Conservation (phyloP, 2,888 invertebrate species). For the Tanaodytes sp. region DNA sequence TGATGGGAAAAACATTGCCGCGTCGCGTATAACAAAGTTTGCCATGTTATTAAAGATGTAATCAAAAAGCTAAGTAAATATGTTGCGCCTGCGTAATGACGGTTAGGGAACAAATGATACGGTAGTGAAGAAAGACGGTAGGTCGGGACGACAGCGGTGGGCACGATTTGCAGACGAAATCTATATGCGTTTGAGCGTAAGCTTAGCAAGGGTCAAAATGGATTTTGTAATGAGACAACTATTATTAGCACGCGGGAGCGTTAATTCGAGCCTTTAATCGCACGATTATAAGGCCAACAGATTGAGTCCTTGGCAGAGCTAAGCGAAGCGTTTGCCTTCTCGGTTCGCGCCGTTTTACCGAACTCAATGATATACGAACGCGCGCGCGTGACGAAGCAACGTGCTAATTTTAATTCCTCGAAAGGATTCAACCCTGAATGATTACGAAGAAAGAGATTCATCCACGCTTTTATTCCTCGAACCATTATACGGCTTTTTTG, state of each 20-base stretch:
- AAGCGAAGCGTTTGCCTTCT: slow-evolving; percentile 58
- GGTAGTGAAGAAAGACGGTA: slow-evolving; percentile 12
- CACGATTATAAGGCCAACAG: slow-evolving; percentile 52
- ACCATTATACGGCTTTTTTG: slow-evolving; percentile 41
- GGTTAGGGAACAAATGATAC: slow-evolving; percentile 37
- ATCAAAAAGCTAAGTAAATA: slow-evolving; percentile 39
- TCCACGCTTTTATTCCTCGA: slow-evolving; percentile 43
- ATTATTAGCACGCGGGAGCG: slow-evolving; percentile 54
- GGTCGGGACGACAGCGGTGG: slow-evolving; percentile 29
- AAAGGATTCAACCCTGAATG: slow-evolving; percentile 50
- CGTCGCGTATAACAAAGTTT: too few species aligned
- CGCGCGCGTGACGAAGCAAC: slow-evolving; percentile 54
- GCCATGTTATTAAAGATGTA: too few species aligned
- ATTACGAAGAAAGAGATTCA: slow-evolving; percentile 44
- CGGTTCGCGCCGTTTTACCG: slow-evolving; percentile 52
- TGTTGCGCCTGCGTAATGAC: slow-evolving; percentile 26
- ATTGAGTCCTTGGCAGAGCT: slow-evolving; percentile 61
- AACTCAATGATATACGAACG: slow-evolving; percentile 42
- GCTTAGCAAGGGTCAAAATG: slow-evolving; percentile 34
- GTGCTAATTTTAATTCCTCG: slow-evolving; percentile 49
- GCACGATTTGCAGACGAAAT: slow-evolving; percentile 16
- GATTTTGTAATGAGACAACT: slow-evolving; percentile 47
- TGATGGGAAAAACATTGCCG: too few species aligned
- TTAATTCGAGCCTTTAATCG: slow-evolving; percentile 55
- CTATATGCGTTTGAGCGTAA: slow-evolving; percentile 36